Evolutionary conservation across 2,113 vertebrate genomes (phyloP).

Genomic region (Prinia subflava): DNA sequence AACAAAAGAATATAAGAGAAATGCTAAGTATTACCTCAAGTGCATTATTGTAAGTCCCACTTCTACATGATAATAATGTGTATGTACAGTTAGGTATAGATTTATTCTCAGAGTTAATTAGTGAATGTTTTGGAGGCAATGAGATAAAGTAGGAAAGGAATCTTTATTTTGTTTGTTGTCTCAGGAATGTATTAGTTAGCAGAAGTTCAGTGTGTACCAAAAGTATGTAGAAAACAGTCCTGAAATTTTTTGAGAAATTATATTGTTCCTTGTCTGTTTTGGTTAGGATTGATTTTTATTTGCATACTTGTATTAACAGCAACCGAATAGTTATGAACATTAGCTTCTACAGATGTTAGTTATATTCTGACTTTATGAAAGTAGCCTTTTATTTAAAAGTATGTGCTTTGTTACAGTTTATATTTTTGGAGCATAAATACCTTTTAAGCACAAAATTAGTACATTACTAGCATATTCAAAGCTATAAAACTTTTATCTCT

Average conservation of each 20-base stretch:
- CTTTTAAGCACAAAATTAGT: background rate
- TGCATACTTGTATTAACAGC: background rate
- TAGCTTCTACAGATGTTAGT: background rate
- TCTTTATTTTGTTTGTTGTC: background rate
- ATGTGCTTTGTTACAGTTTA: background rate
- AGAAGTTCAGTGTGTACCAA: background rate
- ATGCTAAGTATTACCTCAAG: background rate
- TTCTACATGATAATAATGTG: background rate
- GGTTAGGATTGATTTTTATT: background rate
- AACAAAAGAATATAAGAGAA: background rate
- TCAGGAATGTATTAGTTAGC: background rate
- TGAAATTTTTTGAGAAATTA: background rate
- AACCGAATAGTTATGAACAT: background rate
- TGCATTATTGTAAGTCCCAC: background rate
- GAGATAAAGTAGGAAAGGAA: background rate
- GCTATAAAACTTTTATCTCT: slow-evolving; percentile 27
- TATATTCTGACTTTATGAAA: background rate
- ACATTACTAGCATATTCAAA: background rate
- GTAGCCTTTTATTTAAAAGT: background rate
- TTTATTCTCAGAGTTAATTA: background rate
- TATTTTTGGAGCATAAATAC: background rate
- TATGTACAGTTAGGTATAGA: background rate
- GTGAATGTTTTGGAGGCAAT: background rate
- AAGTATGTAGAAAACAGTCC: background rate
- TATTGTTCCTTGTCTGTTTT: background rate